A percentile compares a stretch with the other conserved stretches of the same genome.
phyloP scores from a whole-genome alignment of 2,797 vertebrate genomes.

The Orestias chungarensis region DNA sequence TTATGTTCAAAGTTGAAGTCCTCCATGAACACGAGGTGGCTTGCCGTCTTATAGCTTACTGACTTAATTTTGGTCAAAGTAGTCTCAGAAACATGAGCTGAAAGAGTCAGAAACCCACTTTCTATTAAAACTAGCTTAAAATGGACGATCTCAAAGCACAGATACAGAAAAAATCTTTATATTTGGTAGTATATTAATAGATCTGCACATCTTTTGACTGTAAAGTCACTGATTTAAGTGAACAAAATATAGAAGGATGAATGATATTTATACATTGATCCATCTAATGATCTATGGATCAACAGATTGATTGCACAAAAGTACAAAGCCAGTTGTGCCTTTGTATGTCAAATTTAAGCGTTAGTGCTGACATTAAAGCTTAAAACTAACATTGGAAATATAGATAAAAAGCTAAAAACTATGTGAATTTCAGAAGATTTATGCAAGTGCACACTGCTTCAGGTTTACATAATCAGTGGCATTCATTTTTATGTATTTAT shows the following conservation, averaged over 20 bases:
- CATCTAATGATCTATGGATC: too few relatives aligned
- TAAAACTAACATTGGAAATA: too few relatives aligned
- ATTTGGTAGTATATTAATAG: not conserved
- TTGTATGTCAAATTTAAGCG: too few relatives aligned
- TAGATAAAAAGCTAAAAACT: too few relatives aligned
- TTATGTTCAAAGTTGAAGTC: conserved; percentile 26
- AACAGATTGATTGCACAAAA: too few relatives aligned
- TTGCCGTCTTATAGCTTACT: not conserved
- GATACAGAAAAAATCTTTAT: not conserved
- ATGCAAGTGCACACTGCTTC: not conserved
- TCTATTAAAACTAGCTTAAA: not conserved
- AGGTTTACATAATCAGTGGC: too few relatives aligned
- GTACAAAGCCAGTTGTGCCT: too few relatives aligned
- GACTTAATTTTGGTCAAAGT: not conserved
- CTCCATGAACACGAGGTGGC: conserved; percentile 7
- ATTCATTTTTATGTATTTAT: not conserved
- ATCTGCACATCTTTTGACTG: not conserved
- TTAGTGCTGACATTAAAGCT: too few relatives aligned
- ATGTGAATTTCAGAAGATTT: not conserved
- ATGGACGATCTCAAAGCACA: not conserved
- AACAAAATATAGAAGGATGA: too few relatives aligned
- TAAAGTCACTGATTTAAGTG: too few relatives aligned
- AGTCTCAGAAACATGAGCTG: not conserved
- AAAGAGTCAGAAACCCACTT: not conserved
- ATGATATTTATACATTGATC: too few relatives aligned